Conservation (phyloP, 1,140 invertebrate species). For the Lordiphosa stackelbergi region DNA sequence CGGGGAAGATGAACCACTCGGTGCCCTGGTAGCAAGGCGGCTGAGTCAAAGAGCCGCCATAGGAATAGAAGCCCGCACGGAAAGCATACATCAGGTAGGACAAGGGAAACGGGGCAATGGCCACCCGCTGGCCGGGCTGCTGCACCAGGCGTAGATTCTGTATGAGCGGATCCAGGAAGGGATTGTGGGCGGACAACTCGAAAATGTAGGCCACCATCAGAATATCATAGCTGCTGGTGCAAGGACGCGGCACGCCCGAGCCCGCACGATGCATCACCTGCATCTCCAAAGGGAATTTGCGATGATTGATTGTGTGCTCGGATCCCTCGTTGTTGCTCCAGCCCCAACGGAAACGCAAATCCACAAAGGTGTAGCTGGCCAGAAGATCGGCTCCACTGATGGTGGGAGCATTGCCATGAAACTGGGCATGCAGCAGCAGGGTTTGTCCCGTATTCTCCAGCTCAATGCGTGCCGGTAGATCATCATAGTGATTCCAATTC, state of each 20-base stretch:
- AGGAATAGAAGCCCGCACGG: conserved; percentile 82
- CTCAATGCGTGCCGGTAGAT: conserved; percentile 53
- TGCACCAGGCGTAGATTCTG: conserved; percentile 77
- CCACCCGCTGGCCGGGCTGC: conserved; percentile 64
- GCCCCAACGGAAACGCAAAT: conserved; percentile 80
- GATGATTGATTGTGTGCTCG: conserved; percentile 79
- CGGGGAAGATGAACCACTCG: conserved; percentile 89
- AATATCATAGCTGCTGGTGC: conserved; percentile 64
- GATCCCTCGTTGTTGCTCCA: conserved; percentile 79
- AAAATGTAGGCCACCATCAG: conserved; percentile 69
- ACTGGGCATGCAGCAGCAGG: conserved; percentile 73
- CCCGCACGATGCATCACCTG: conserved; percentile 77
- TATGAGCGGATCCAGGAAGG: conserved; percentile 79
- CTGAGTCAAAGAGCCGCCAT: conserved; percentile 89
- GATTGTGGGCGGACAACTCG: conserved; percentile 78
- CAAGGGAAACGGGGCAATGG: conserved; percentile 79
- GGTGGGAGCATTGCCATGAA: conserved; percentile 68
- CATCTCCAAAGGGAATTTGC: conserved; percentile 79
- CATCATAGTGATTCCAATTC: conserved; percentile 73
- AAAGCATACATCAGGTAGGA: conserved; percentile 78
- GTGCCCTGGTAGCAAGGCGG: conserved; percentile 91
- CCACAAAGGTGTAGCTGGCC: conserved; percentile 78
- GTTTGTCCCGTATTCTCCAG: conserved; percentile 69
- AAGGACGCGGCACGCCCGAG: conserved; percentile 27
- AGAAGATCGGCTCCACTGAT: conserved; percentile 78